Conservation (phyloP, 2,113 vertebrate species). For the Pipra filicauda region DNA sequence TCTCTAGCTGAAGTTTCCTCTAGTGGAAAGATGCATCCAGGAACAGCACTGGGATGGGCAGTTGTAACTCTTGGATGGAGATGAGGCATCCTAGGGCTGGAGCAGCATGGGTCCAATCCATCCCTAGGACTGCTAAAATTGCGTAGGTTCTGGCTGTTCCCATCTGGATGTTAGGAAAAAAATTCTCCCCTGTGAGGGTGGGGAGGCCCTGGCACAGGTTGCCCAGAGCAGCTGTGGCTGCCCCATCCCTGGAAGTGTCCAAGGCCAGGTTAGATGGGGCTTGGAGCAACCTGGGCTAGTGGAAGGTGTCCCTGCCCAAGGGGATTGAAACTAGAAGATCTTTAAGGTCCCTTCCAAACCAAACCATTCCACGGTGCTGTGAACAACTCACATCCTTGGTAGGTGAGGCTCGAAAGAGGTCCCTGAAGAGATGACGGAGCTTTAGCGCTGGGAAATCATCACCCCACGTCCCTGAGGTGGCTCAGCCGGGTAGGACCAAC, state of each 20-base stretch:
- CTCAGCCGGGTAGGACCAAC: neutral
- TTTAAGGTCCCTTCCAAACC: neutral
- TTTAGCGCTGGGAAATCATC: neutral
- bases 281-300: neutral
- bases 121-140: neutral
- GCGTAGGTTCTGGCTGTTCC: neutral
- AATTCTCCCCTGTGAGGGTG: accelerated
- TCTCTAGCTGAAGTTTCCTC: neutral
- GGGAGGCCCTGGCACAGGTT: neutral
- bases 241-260: neutral
- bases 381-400: neutral
- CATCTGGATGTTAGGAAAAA: neutral
- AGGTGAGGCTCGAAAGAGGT: accelerated
- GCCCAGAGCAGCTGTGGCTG: neutral
- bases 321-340: neutral
- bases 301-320: neutral
- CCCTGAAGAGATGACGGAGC: neutral
- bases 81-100: neutral
- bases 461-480: accelerated
- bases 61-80: neutral
- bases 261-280: accelerated
- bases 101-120: neutral
- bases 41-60: neutral
- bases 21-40: neutral
- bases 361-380: neutral